Evolutionary conservation across 2,888 invertebrate genomes (phyloP), one percentile per base, ranked within the genome.

Genomic region (Portevinia maculata): DNA sequence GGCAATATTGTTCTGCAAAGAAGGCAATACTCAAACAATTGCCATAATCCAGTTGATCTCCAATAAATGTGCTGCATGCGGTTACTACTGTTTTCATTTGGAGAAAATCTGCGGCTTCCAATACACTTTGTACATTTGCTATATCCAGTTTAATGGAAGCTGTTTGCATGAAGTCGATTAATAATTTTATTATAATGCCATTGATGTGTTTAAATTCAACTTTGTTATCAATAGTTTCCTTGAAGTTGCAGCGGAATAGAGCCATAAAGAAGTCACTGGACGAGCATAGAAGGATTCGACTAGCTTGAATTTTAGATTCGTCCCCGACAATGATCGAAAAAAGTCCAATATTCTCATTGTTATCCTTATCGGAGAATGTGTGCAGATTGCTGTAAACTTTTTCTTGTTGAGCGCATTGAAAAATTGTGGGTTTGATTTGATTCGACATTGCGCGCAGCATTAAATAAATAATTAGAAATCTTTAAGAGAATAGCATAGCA

Each of bases 151-250:
- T 17, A 39, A 57, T 39, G 2, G 13, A 41, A 9, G 13, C 39
- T 9, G 57, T 39, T 3, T 57, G 24, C 8, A 57, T 24, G 11
- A 57, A 57, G 6, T 39, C 24, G 3, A 57, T 24, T 24, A 57
- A 9, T 7, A n/a, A 11, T 9, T 21, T 39, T 7, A 24, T n/a
- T 1, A 24, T 41, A 2, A 1, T 3, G 8, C 21, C 39, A 28
- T 57, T 39, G 13, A 57, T 9, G 1, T 24, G 6, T 1, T 57
- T 28, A 11, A 39, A 8, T 24, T 28, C 17, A 9, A 57, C 11
- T 6, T 9, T 2, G 8, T 39, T 24, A 9, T 13, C 39, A 1
- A 5, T 5, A 32, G 17, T 17, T 53, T 53, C 52, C 11, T 4
- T 11, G 9, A 53, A 5, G 8, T 13, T 11, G 5, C 52, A 32